Conservation (phyloP, 2,888 invertebrate genomes). For the Ochropleura leucogaster region DNA sequence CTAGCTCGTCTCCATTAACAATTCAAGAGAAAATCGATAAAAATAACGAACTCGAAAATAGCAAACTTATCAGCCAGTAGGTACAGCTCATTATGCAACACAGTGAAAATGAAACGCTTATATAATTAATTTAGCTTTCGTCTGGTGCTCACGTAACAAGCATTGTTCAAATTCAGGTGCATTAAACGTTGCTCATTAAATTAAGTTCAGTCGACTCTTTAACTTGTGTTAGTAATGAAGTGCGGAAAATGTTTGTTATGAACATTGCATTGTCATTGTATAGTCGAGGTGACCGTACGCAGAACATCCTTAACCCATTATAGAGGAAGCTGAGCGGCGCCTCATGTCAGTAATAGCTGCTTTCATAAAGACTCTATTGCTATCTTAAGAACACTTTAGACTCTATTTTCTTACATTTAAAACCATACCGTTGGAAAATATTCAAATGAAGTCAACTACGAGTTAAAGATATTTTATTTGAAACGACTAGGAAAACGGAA, state of each 20-base stretch:
- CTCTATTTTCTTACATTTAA: slow-evolving; percentile 38
- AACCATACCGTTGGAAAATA: slow-evolving; percentile 34
- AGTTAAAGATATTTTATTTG: slow-evolving; percentile 37
- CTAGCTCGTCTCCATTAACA: slow-evolving; percentile 21
- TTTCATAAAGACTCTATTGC: slow-evolving; percentile 49
- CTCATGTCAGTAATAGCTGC: slow-evolving; percentile 36
- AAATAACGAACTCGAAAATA: slow-evolving; percentile 44
- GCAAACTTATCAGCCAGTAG: slow-evolving; percentile 18
- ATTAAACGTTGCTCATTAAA: slow-evolving; percentile 35
- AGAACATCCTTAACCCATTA: slow-evolving; percentile 27
- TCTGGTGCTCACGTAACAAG: slow-evolving; percentile 35
- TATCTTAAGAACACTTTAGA: slow-evolving; percentile 25
- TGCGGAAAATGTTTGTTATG: slow-evolving; percentile 36
- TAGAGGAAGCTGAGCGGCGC: slow-evolving; percentile 14
- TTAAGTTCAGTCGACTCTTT: slow-evolving; percentile 32
- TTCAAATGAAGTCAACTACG: slow-evolving; percentile 30
- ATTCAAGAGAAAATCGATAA: slow-evolving; percentile 37
- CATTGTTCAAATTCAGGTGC: slow-evolving; percentile 31
- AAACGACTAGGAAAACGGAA: slow-evolving; percentile 35
- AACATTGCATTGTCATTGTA: slow-evolving; percentile 31
- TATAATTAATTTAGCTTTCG: slow-evolving; percentile 41
- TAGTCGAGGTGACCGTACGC: background rate
- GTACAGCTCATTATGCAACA: slow-evolving; percentile 27
- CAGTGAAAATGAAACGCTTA: slow-evolving; percentile 40
- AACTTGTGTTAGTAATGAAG: slow-evolving; percentile 22